Evolutionary conservation across 2,797 vertebrate species (phyloP).

Genomic region (Adrianichthys oophorus): DNA sequence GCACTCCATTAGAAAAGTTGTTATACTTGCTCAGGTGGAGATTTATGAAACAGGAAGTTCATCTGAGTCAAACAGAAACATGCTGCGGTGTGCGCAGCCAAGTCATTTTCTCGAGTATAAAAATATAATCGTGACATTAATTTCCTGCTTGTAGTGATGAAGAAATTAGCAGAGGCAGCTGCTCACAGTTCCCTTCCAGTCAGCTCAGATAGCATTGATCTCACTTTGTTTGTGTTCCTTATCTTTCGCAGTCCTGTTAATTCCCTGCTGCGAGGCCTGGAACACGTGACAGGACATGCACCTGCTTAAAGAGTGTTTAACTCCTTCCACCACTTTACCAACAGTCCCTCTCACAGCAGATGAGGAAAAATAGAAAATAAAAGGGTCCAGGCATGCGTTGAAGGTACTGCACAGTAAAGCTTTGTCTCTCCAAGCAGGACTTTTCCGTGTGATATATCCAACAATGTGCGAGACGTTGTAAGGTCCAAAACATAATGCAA

Average conservation of each 20-base stretch:
- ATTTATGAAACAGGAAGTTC: conserved; percentile 34
- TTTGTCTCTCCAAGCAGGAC: conserved; percentile 80
- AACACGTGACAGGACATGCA: conserved; percentile 38
- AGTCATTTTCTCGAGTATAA: conserved; percentile 26
- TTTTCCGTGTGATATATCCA: conserved; percentile 69
- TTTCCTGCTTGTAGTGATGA: conserved; percentile 54
- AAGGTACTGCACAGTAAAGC: conserved; percentile 86
- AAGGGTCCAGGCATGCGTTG: conserved; percentile 86
- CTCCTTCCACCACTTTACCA: conserved; percentile 40
- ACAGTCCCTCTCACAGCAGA: conserved; percentile 77
- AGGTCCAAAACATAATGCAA: conserved; percentile 86
- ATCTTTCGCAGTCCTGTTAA: conserved; percentile 45
- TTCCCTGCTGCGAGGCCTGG: conserved; percentile 13
- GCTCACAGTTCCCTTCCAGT: conserved; percentile 33
- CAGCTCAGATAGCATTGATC: conserved; percentile 63
- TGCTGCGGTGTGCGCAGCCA: conserved; percentile 1
- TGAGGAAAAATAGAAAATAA: conserved; percentile 90
- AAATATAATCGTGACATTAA: conserved; percentile 54
- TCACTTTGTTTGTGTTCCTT: conserved; percentile 58
- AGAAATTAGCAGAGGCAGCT: conserved; percentile 43
- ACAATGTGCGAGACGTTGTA: conserved; percentile 89
- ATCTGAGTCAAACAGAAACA: conserved; percentile 35
- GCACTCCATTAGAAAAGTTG: too few species aligned
- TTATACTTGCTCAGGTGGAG: background rate
- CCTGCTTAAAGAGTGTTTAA: conserved; percentile 45